A percentile compares a stretch with the other conserved stretches of the same genome.
Evolutionary conservation across 2,113 vertebrate genomes (phyloP).

Genomic region (Ctenomys sociabilis): DNA sequence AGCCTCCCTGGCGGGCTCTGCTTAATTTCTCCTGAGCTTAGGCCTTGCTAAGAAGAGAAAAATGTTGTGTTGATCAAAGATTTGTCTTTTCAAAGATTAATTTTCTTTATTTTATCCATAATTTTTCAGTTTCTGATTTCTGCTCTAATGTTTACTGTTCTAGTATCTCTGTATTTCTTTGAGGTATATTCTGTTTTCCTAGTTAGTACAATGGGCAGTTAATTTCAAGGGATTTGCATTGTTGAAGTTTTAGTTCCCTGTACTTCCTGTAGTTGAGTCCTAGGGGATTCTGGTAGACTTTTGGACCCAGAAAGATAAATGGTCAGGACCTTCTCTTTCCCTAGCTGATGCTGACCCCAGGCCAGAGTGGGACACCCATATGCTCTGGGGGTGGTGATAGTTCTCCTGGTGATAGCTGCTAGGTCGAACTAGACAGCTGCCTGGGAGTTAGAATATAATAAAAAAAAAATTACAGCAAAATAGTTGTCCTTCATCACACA

Average conservation of each 20-base stretch:
- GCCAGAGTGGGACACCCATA: background rate
- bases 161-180: background rate
- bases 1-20: background rate
- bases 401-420: background rate
- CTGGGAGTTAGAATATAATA: background rate
- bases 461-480: too few species aligned
- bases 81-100: background rate
- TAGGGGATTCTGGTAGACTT: background rate
- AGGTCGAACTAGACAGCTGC: background rate
- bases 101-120: background rate
- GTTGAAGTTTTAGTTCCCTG: background rate
- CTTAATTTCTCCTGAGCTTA: background rate
- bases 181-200: background rate
- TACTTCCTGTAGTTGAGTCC: background rate
- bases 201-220: background rate
- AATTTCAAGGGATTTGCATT: background rate
- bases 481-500: background rate
- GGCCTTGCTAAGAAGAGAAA: background rate
- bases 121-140: conserved; percentile 6
- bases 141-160: background rate
- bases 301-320: background rate
- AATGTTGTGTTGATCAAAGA: background rate
- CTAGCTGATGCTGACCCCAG: background rate
- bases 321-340: too few species aligned
- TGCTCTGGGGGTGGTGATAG: background rate